Evolutionary conservation across 2,888 invertebrate species (phyloP).

Genomic region (Ceraclea dissimilis): DNA sequence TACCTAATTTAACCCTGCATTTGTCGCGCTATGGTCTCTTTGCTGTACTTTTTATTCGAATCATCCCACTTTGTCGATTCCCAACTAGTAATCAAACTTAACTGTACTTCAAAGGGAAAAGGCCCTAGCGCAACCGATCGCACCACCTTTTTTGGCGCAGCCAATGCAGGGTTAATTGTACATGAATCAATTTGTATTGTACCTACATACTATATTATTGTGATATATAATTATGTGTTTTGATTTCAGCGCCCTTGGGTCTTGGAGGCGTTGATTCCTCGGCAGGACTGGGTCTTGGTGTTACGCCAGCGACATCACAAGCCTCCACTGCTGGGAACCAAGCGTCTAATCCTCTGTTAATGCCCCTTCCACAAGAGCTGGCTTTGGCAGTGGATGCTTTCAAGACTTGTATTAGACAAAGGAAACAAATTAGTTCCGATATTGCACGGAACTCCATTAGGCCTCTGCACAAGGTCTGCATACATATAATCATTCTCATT

Average conservation of each 20-base stretch:
- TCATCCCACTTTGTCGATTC: too few relatives aligned
- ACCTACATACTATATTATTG: too few relatives aligned
- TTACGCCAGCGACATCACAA: conserved; percentile 5
- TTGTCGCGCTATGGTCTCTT: background rate
- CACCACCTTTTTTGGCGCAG: too few relatives aligned
- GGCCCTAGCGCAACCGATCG: too few relatives aligned
- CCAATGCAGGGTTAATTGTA: too few relatives aligned
- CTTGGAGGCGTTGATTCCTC: conserved; percentile 57
- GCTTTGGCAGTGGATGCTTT: conserved; percentile 69
- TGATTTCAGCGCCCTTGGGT: conserved; percentile 44
- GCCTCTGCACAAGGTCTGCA: conserved; percentile 42
- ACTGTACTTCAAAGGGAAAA: too few relatives aligned
- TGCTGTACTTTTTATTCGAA: too few relatives aligned
- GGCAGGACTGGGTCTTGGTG: conserved; percentile 9
- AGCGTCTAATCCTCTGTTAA: conserved; percentile 31
- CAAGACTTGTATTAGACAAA: conserved; percentile 78
- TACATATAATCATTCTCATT: too few relatives aligned
- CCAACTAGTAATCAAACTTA: too few relatives aligned
- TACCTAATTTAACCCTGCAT: conserved; percentile 1
- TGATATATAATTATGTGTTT: too few relatives aligned
- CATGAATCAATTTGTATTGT: background rate
- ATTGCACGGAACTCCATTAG: conserved; percentile 61
- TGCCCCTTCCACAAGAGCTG: conserved; percentile 67
- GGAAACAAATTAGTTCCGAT: conserved; percentile 74
- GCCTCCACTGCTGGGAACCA: conserved; percentile 32